These are phyloP conservation scores for Ganaspis sp. DNA, from an alignment of 1,140 invertebrate species.

Conservation along the genomic window DNA sequence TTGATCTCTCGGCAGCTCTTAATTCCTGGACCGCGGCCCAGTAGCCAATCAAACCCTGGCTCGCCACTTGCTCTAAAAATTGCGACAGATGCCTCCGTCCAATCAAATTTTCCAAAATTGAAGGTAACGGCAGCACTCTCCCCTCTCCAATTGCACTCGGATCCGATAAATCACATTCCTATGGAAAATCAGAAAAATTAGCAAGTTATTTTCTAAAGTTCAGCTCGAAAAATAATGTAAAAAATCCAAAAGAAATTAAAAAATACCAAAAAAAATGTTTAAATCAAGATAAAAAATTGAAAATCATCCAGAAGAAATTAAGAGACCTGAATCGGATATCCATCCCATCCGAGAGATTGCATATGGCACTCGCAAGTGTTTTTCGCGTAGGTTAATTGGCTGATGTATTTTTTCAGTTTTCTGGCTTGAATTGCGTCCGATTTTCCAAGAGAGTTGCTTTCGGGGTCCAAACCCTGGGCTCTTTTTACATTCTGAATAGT, in stretches of 20 bases:
- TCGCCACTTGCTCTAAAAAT: constrained; percentile 88
- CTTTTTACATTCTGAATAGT: constrained; percentile 92
- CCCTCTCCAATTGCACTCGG: constrained; percentile 59
- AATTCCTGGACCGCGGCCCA: constrained; percentile 93
- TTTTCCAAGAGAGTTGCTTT: constrained; percentile 79
- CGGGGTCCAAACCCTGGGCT: constrained; percentile 86
- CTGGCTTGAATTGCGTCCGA: constrained; percentile 84
- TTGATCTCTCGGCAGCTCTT: constrained; percentile 82
- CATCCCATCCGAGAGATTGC: constrained; percentile 85
- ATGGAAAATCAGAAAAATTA: constrained; percentile 13
- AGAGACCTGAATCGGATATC: constrained; percentile 80
- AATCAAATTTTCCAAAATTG: constrained; percentile 83
- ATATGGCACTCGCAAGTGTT: constrained; percentile 88
- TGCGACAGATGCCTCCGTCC: constrained; percentile 84
- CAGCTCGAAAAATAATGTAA: constrained; percentile 1
- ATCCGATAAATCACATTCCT: constrained; percentile 66
- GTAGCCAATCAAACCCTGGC: constrained; percentile 88
- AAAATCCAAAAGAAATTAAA: background rate
- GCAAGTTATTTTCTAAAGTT: background rate
- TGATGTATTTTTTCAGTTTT: constrained; percentile 85
- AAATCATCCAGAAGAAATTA: constrained; percentile 39
- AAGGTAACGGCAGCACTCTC: constrained; percentile 79
- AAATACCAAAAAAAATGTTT: background rate
- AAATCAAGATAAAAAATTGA: background rate
- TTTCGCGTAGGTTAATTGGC: constrained; percentile 90